Percentiles rank a stretch among this genome's conserved stretches.
Evolutionary conservation across 2,888 invertebrate genomes (phyloP).

Genomic region (Chalcosyrphus nemorum): DNA sequence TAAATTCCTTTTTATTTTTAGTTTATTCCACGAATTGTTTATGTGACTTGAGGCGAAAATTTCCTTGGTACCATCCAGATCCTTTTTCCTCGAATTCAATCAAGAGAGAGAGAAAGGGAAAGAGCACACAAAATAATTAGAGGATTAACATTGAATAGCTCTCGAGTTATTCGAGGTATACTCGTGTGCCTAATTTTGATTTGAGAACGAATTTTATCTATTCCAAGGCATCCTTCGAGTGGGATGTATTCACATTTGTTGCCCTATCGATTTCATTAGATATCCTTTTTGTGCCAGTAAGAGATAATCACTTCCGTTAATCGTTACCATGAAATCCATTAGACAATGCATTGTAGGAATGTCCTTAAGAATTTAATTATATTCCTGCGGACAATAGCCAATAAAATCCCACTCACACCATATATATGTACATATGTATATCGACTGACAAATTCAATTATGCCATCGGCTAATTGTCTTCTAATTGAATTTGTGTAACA

Average conservation of each 20-base stretch:
- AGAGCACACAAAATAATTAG: not conserved
- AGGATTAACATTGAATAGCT: not conserved
- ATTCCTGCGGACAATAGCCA: not conserved
- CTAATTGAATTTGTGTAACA: constrained; percentile 61
- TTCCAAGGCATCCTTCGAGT: too few relatives aligned
- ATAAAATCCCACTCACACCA: not conserved
- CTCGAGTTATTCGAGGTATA: not conserved
- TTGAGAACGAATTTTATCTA: not conserved
- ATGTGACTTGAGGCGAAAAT: not conserved
- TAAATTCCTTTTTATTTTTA: not conserved
- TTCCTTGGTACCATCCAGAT: not conserved
- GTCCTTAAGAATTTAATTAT: not conserved
- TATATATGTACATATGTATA: constrained; percentile 1
- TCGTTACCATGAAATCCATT: too few relatives aligned
- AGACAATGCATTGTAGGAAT: too few relatives aligned
- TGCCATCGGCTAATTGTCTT: constrained; percentile 35
- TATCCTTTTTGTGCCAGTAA: too few relatives aligned
- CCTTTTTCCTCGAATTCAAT: not conserved
- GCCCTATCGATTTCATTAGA: too few relatives aligned
- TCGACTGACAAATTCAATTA: constrained; percentile 62
- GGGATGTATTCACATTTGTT: too few relatives aligned
- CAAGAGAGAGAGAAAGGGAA: too few relatives aligned
- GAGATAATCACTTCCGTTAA: too few relatives aligned
- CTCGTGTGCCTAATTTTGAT: not conserved
- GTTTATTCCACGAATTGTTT: not conserved